phyloP scores from a whole-genome alignment of 2,113 vertebrate species.

The Poeciliopsis retropinna region DNA sequence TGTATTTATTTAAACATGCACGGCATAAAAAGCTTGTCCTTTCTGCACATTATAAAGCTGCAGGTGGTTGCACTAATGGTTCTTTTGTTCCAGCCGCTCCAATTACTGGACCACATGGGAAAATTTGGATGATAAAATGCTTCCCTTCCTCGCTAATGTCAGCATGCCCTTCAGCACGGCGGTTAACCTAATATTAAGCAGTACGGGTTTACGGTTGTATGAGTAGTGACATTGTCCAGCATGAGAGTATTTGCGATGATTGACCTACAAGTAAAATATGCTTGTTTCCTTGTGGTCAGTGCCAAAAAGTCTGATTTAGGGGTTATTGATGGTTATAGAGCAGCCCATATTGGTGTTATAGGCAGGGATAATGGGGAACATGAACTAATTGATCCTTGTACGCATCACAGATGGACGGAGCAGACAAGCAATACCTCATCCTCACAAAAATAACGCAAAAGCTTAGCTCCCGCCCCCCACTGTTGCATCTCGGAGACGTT shows the following conservation, averaged over 20 bases:
- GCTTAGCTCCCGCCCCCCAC: not conserved
- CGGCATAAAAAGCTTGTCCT: conserved; percentile 31
- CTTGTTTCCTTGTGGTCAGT: conserved; percentile 14
- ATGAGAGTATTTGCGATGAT: not conserved
- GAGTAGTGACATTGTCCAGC: conserved; percentile 38
- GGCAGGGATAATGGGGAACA: conserved; percentile 33
- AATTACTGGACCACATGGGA: conserved; percentile 62
- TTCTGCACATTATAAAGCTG: conserved; percentile 53
- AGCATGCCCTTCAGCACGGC: conserved; percentile 70
- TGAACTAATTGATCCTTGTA: conserved; percentile 46
- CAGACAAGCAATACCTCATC: conserved; percentile 54
- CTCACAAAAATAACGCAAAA: not conserved
- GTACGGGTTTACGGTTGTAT: conserved; percentile 20
- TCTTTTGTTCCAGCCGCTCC: conserved; percentile 56
- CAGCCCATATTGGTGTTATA: conserved; percentile 25
- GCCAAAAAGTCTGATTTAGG: conserved; percentile 14
- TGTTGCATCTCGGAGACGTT: conserved; percentile 29
- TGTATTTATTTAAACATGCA: conserved; percentile 35
- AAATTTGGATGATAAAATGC: conserved; percentile 61
- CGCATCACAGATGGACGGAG: conserved; percentile 61
- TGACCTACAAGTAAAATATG: conserved; percentile 18
- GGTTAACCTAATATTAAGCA: conserved; percentile 50
- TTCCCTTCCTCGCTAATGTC: conserved; percentile 55
- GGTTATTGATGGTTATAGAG: conserved; percentile 28
- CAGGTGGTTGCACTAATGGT: conserved; percentile 60